Percentiles rank a stretch among this genome's conserved stretches.
These are phyloP conservation scores for Athrips mouffetella DNA, from an alignment of 2,888 invertebrate species.

Conservation along the genomic window DNA sequence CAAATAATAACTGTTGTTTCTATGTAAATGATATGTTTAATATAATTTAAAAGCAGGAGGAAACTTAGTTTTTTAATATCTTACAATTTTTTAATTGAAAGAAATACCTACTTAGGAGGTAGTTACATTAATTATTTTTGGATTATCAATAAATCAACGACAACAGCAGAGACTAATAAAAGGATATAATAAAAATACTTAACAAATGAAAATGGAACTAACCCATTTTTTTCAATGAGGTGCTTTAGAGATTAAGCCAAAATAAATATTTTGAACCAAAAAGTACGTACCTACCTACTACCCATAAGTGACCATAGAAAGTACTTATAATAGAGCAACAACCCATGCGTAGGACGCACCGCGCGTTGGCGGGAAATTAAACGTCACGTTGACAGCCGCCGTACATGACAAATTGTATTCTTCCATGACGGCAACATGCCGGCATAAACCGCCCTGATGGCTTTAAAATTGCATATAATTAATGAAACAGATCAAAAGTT, in stretches of 20 bases:
- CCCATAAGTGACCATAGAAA: slow-evolving; percentile 10
- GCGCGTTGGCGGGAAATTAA: slow-evolving; percentile 40
- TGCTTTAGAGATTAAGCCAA: too few species aligned
- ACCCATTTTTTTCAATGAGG: too few species aligned
- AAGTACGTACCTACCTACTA: too few species aligned
- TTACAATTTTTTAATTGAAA: too few species aligned
- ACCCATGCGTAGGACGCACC: slow-evolving; percentile 17
- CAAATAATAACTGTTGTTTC: too few species aligned
- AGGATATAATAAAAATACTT: neutral
- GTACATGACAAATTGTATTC: slow-evolving; percentile 34
- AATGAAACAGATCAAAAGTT: slow-evolving; percentile 12
- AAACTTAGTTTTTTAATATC: too few species aligned
- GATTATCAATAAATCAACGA: too few species aligned
- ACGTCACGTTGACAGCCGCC: slow-evolving; percentile 41
- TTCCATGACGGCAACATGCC: slow-evolving; percentile 17
- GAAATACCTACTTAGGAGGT: too few species aligned
- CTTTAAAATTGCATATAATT: slow-evolving; percentile 8
- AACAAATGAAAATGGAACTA: neutral
- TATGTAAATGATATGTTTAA: too few species aligned
- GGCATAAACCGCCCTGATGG: slow-evolving; percentile 5
- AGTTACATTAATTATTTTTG: too few species aligned
- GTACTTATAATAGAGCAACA: slow-evolving; percentile 9
- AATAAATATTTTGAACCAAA: too few species aligned
- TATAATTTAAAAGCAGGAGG: too few species aligned
- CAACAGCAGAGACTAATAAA: neutral